Conservation (phyloP, 2,797 vertebrate species). For the Toxotes lorentzi region DNA sequence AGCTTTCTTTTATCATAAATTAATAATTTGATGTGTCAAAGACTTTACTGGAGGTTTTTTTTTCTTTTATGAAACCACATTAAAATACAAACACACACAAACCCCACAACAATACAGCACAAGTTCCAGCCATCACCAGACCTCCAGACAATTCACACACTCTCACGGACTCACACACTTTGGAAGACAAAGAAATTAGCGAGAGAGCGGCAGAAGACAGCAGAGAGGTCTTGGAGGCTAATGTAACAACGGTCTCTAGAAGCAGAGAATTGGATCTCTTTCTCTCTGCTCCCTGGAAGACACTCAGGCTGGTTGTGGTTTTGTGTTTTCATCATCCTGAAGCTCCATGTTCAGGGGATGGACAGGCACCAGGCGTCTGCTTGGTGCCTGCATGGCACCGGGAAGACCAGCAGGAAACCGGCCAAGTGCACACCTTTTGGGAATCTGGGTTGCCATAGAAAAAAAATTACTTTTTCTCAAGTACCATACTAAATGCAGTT, state of each 20-base stretch:
- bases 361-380: conserved; percentile 28
- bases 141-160: conserved; percentile 38
- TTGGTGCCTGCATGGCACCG: conserved; percentile 27
- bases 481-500: background rate
- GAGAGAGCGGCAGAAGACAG: conserved; percentile 35
- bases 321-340: conserved; percentile 55
- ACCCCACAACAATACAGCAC: background rate
- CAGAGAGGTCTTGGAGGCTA: conserved; percentile 48
- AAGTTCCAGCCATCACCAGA: conserved; percentile 35
- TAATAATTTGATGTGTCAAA: conserved; percentile 23
- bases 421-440: conserved; percentile 32
- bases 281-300: conserved; percentile 51
- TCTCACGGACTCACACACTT: conserved; percentile 25
- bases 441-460: conserved; percentile 26
- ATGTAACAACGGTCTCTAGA: conserved; percentile 68
- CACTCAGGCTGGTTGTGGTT: conserved; percentile 50
- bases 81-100: conserved; percentile 18
- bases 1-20: conserved; percentile 27
- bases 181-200: conserved; percentile 55
- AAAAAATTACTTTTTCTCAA: conserved; percentile 9
- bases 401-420: conserved; percentile 15
- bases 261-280: conserved; percentile 71
- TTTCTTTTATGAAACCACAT: background rate
- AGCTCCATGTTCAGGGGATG: conserved; percentile 31
- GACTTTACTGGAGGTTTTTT: conserved; percentile 8